These are phyloP conservation scores for Metellina segmentata DNA, from an alignment of 2,888 invertebrate species.

Conservation along the genomic window DNA sequence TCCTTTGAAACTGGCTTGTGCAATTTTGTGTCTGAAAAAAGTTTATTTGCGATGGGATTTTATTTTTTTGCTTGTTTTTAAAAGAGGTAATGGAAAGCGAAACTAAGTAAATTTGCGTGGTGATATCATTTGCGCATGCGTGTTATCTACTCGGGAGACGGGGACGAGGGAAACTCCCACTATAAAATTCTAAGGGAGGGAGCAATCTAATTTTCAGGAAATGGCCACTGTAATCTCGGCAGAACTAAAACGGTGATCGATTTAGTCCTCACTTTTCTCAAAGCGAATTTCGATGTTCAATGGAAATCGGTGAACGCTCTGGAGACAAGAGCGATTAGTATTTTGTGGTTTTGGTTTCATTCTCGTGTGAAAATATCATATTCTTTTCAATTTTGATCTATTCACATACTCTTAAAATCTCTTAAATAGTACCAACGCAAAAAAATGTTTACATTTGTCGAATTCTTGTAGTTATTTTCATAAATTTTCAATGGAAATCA, in stretches of 20 bases:
- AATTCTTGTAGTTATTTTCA: too few species aligned
- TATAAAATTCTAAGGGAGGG: slow-evolving; percentile 68
- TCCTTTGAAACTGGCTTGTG: background rate
- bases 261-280: background rate
- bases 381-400: too few species aligned
- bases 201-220: slow-evolving; percentile 16
- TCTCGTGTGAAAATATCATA: too few species aligned
- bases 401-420: too few species aligned
- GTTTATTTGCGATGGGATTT: background rate
- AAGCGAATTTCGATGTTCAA: too few species aligned
- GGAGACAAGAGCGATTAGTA: too few species aligned
- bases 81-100: background rate
- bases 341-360: too few species aligned
- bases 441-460: too few species aligned
- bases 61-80: background rate
- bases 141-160: background rate
- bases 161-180: slow-evolving; percentile 61
- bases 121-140: slow-evolving; percentile 17
- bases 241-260: background rate
- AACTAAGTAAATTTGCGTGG: background rate
- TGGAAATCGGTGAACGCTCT: too few species aligned
- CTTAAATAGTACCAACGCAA: too few species aligned
- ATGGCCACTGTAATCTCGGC: background rate
- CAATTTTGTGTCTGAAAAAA: background rate
- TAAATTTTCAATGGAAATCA: too few species aligned